Evolutionary conservation across 2,113 vertebrate genomes (phyloP).

Genomic region (Himantopus leucocephalus): DNA sequence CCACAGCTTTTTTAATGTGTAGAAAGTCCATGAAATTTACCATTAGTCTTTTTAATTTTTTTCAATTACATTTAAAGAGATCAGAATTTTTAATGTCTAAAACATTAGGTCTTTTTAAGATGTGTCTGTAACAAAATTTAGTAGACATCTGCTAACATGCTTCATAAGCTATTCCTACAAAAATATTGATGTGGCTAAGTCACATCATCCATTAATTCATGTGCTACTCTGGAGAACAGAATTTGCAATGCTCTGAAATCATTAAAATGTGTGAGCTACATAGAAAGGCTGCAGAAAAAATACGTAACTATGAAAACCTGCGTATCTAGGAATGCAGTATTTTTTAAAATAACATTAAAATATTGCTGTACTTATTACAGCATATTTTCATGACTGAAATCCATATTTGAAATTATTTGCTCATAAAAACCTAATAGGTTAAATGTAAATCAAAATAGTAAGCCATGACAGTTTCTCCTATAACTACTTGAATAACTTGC

Average conservation of each 20-base stretch:
- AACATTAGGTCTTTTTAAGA: neutral
- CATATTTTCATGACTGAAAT: neutral
- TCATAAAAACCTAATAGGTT: neutral
- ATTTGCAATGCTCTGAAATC: neutral
- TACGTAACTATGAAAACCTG: neutral
- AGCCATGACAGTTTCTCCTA: neutral
- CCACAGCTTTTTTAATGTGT: neutral
- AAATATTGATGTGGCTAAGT: neutral
- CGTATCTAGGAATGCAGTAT: neutral
- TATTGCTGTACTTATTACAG: neutral
- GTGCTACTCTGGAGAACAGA: neutral
- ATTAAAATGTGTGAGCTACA: neutral
- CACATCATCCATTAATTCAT: neutral
- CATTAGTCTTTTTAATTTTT: neutral
- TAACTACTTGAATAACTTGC: neutral
- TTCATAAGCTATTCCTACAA: neutral
- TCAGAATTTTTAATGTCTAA: neutral
- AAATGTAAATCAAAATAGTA: neutral
- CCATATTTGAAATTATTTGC: neutral
- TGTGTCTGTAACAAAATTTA: neutral
- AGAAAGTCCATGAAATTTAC: neutral
- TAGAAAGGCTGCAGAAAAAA: neutral
- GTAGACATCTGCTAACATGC: neutral
- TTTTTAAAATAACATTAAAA: neutral
- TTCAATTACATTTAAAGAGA: neutral